Base-by-base conservation (phyloP, 1,140 invertebrate genomes). In the Hesperophylax magnus region DNA sequence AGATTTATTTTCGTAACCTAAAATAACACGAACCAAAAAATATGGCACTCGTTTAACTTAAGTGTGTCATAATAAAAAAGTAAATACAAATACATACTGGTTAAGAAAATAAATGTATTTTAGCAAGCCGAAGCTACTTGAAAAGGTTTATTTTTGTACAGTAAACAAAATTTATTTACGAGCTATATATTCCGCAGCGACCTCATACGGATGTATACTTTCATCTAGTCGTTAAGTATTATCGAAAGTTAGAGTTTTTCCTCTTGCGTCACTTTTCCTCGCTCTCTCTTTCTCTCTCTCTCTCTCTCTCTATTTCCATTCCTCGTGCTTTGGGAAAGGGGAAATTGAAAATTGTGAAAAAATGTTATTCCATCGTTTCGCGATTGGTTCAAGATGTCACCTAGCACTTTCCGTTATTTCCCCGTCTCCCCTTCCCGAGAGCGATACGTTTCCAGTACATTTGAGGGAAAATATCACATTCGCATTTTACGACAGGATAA, bases 271-370 rank as follows among this genome's bases (percentile, higher is more conserved):
- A 47, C 39, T 72, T 72, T 53, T 53, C 47, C 18, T 72, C 24
- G 47, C 47, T 72, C 34, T 22, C 17, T 3, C 22, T 47, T n/a
- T 61, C 58, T 14, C 58, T 71, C 47, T 72, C 34, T 22, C 17
- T 3, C 22, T 47, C 27, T 61, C 58, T 14, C 58, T 9, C 58
- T 58, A 2, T 15, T 27, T 15, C 53, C 71, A 11, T 24, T 22
- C 52, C 56, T 24, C 22, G 24, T 47, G 39, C 20, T 34, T 18
- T 58, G 34, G 75, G 72, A 63, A 76, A 67, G 67, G 76, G 80
- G 75, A 81, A 81, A 81, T 81, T 81, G 80, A 81, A 81, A 81
- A 81, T 78, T 78, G 80, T 81, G 80, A 81, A 82, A 82, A 82
- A 82, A 82, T 82, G 72, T 82, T 82, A 79, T 82, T 56, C 72